These are phyloP conservation scores for Gonatopus flavifemur DNA, from an alignment of 1,140 invertebrate genomes.

Conservation along the genomic window DNA sequence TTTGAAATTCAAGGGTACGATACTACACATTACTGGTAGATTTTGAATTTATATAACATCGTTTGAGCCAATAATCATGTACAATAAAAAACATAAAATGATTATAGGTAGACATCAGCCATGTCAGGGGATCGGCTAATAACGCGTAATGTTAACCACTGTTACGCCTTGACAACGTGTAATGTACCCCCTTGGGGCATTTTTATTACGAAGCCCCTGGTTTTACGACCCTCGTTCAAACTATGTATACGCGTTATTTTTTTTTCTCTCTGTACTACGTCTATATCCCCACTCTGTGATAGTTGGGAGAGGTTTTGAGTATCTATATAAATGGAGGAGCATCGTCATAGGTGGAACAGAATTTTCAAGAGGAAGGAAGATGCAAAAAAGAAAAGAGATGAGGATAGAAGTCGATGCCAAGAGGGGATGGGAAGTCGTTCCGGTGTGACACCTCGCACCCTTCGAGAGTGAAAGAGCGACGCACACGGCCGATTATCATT, in stretches of 20 bases:
- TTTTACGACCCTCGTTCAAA: not conserved
- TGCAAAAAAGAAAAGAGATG: not conserved
- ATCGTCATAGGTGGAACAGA: slow-evolving; percentile 38
- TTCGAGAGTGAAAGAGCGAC: too few relatives aligned
- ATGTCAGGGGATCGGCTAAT: slow-evolving; percentile 53
- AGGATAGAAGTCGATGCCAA: slow-evolving; percentile 12
- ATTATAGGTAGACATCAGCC: too few relatives aligned
- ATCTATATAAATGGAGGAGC: too few relatives aligned
- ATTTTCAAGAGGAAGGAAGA: slow-evolving; percentile 15
- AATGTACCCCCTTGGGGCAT: slow-evolving; percentile 8
- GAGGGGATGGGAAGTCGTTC: slow-evolving; percentile 34
- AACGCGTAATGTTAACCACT: slow-evolving; percentile 44
- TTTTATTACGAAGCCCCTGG: slow-evolving; percentile 18
- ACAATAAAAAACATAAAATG: too few relatives aligned
- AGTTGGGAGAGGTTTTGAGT: too few relatives aligned
- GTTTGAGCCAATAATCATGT: too few relatives aligned
- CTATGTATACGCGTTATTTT: not conserved
- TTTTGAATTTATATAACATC: too few relatives aligned
- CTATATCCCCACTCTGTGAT: too few relatives aligned
- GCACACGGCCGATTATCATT: slow-evolving; percentile 46
- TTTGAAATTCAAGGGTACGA: too few relatives aligned
- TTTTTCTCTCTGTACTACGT: slow-evolving; percentile 4
- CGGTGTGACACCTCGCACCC: slow-evolving; percentile 51
- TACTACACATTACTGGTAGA: too few relatives aligned
- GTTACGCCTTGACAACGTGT: too few relatives aligned